Conservation (phyloP, 2,888 invertebrate genomes). For the Tanytarsus gracilentus region DNA sequence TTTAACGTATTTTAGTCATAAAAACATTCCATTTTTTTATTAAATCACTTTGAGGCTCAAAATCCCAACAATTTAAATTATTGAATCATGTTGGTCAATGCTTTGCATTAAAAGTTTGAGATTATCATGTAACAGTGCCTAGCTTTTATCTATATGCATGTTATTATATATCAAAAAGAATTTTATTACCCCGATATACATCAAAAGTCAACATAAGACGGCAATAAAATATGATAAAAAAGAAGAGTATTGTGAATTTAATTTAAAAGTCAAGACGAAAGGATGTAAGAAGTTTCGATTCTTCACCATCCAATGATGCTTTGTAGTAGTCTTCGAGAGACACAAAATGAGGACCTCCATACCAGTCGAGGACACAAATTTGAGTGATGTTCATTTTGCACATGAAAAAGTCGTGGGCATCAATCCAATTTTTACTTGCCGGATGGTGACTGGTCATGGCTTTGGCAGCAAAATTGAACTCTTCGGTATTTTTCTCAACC, state of each 20-base stretch:
- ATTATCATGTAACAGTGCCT: constrained; percentile 15
- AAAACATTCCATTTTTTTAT: not conserved
- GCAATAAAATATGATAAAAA: too few relatives aligned
- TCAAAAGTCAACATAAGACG: too few relatives aligned
- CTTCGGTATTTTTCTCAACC: constrained; percentile 33
- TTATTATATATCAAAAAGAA: not conserved
- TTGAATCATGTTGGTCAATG: not conserved
- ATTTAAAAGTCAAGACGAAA: too few relatives aligned
- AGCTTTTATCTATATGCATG: too few relatives aligned
- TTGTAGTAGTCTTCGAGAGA: constrained; percentile 35
- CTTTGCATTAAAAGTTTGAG: not conserved
- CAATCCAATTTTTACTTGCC: constrained; percentile 37
- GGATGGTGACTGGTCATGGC: constrained; percentile 39
- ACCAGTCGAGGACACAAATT: constrained; percentile 68
- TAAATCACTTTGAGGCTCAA: not conserved
- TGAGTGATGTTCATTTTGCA: constrained; percentile 65
- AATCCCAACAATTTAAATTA: not conserved
- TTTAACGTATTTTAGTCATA: not conserved
- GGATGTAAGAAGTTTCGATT: too few relatives aligned
- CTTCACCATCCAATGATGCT: constrained; percentile 30
- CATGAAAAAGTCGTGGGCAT: constrained; percentile 63
- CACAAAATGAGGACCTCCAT: constrained; percentile 59
- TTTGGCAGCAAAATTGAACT: constrained; percentile 34
- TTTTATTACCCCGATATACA: too few relatives aligned
- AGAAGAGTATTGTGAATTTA: too few relatives aligned